Evolutionary conservation across 2,797 vertebrate species (phyloP).

Genomic region (Crocodylus rhombifer): DNA sequence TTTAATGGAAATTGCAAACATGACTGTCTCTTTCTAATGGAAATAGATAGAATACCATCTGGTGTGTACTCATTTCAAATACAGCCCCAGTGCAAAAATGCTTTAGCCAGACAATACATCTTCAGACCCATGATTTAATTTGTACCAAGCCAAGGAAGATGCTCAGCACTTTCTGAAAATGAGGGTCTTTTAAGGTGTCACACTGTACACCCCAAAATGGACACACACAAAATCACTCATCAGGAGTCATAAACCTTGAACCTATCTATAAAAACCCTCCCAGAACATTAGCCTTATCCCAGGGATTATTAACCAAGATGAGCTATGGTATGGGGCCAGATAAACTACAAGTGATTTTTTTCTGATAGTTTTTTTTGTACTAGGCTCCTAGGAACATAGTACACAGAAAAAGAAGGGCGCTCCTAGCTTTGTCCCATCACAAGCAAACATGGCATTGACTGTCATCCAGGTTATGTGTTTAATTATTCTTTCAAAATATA

Average conservation of each 20-base stretch:
- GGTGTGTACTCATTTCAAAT: conserved; percentile 33
- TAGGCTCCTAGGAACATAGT: no score
- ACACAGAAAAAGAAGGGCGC: no score
- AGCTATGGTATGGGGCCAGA: fast-evolving
- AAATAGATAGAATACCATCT: conserved; percentile 19
- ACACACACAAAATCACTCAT: not conserved
- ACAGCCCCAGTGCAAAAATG: not conserved
- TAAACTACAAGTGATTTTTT: not conserved
- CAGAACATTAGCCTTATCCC: not conserved
- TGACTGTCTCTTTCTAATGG: conserved; percentile 27
- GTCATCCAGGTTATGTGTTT: no score
- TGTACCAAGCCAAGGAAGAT: not conserved
- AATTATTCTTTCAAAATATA: no score
- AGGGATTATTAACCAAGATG: not conserved
- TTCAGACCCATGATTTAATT: not conserved
- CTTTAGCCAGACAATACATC: conserved; percentile 23
- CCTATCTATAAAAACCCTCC: not conserved
- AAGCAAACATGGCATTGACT: no score
- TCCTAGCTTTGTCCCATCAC: no score
- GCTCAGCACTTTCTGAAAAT: not conserved
- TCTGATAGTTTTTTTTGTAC: no score
- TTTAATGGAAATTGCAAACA: not conserved
- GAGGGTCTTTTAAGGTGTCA: no score
- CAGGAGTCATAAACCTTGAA: not conserved
- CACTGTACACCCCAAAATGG: not conserved